Percentiles rank a stretch among this genome's conserved stretches.
These are phyloP conservation scores for Limnodromus scolopaceus DNA, from an alignment of 2,797 vertebrate species.

Conservation along the genomic window DNA sequence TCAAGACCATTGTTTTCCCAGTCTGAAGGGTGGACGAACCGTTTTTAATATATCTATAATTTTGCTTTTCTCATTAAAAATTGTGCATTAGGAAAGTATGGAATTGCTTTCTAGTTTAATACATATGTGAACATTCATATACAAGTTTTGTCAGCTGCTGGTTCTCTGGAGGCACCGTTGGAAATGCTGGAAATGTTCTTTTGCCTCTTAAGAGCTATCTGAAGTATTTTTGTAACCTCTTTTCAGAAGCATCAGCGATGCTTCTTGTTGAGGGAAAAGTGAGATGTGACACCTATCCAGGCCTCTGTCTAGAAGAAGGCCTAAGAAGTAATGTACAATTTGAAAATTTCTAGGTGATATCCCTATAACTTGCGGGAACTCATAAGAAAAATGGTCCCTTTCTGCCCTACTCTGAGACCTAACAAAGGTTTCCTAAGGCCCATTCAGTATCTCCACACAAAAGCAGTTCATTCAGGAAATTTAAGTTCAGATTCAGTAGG, in stretches of 20 bases:
- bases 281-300: neutral
- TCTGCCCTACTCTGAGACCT: neutral
- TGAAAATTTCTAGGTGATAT: neutral
- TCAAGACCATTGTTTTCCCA: neutral
- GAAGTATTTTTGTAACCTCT: neutral
- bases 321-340: neutral
- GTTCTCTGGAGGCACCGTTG: neutral
- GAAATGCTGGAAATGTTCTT: neutral
- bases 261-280: neutral
- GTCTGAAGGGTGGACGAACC: fast-evolving
- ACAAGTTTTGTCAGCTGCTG: neutral
- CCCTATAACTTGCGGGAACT: neutral
- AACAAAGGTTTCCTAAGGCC: neutral
- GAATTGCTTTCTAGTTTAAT: neutral
- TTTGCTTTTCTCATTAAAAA: neutral
- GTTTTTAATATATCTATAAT: neutral
- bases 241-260: neutral
- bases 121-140: neutral
- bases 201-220: neutral
- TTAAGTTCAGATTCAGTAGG: neutral
- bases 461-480: neutral
- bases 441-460: neutral
- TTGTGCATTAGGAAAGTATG: neutral
- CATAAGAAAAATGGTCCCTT: neutral
- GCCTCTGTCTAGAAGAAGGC: neutral